Evolutionary conservation across 2,113 vertebrate species (phyloP).

Genomic region (Bothrops jararaca): DNA sequence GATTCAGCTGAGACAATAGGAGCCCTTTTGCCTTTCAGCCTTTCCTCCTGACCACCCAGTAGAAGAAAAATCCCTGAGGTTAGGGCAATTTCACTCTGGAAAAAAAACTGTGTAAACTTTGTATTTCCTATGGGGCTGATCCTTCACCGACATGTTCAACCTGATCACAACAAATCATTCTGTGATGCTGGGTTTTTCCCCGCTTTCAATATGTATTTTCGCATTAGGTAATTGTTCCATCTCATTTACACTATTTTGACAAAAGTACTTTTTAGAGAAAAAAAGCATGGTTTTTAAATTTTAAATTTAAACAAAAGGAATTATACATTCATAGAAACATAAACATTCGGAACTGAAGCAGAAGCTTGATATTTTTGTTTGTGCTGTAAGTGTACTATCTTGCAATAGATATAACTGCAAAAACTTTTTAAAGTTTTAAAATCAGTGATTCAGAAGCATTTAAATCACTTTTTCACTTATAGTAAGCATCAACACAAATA

Average conservation of each 20-base stretch:
- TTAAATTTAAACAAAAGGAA: neutral
- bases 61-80: constrained; percentile 62
- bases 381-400: no score
- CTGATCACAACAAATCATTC: constrained; percentile 28
- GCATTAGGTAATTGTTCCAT: constrained; percentile 34
- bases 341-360: neutral
- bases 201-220: constrained; percentile 48
- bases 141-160: neutral
- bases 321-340: constrained; percentile 12
- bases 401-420: neutral
- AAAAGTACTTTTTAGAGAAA: neutral
- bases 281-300: neutral
- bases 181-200: constrained; percentile 37
- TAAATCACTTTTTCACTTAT: neutral
- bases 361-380: neutral
- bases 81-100: constrained; percentile 27
- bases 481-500: rapidly evolving
- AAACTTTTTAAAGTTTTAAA: neutral
- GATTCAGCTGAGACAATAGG: constrained; percentile 60
- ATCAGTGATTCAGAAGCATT: neutral
- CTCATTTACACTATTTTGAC: constrained; percentile 41
- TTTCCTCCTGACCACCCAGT: constrained; percentile 81
- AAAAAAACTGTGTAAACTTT: constrained; percentile 21
- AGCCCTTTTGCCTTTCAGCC: constrained; percentile 69
- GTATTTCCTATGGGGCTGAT: constrained; percentile 37